Conservation (phyloP, 2,113 vertebrate species). For the Indicator indicator region DNA sequence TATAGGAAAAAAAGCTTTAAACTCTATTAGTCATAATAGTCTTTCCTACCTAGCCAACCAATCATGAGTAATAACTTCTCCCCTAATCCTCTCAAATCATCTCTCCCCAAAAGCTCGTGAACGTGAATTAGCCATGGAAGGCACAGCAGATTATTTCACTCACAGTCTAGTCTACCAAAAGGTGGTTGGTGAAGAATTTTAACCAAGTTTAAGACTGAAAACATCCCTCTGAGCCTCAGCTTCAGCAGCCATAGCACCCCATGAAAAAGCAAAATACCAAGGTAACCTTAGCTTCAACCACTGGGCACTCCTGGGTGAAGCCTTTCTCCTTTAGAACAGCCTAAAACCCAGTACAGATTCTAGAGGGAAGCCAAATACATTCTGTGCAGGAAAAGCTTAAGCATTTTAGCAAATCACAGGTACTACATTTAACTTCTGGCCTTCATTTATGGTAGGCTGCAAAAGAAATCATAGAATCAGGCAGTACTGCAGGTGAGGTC, state of each 20-base stretch:
- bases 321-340: neutral
- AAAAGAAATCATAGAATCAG: neutral
- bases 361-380: neutral
- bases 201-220: neutral
- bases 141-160: neutral
- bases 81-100: constrained; percentile 14
- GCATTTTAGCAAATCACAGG: neutral
- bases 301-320: neutral
- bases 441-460: neutral
- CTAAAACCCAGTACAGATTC: neutral
- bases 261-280: neutral
- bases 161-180: neutral
- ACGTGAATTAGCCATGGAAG: neutral
- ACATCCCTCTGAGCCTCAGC: neutral
- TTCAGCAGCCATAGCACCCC: neutral
- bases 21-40: neutral
- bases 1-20: neutral
- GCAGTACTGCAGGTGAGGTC: no score
- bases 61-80: constrained; percentile 6
- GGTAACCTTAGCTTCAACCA: neutral
- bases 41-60: constrained; percentile 6
- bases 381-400: neutral
- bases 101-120: neutral
- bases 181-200: neutral
- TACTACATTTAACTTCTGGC: neutral